Evolutionary conservation across 2,113 vertebrate genomes (phyloP).

Genomic region (Xenopus tropicalis): DNA sequence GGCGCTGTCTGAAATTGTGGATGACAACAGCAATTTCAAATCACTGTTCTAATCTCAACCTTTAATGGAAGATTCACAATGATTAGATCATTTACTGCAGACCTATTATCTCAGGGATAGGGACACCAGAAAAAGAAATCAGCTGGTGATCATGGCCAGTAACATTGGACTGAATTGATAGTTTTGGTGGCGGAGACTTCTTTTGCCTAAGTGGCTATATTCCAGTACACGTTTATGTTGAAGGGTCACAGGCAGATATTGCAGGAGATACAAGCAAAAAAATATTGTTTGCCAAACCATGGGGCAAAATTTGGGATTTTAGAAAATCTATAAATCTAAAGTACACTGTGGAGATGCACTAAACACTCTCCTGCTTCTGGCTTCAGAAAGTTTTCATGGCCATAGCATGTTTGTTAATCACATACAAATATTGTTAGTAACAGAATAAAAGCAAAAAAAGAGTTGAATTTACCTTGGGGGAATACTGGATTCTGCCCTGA

Average conservation of each 20-base stretch:
- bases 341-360: no score
- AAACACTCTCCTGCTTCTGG: no score
- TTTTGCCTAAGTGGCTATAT: no score
- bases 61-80: conserved; percentile 28
- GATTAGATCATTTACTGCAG: conserved; percentile 26
- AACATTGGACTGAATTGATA: conserved; percentile 11
- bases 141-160: conserved; percentile 16
- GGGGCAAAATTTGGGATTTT: no score
- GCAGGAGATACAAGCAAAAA: no score
- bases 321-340: no score
- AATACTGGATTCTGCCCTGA: conserved; percentile 81
- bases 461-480: conserved; percentile 66
- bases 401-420: no score
- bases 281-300: no score
- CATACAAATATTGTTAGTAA: neutral
- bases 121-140: conserved; percentile 16
- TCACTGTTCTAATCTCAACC: conserved; percentile 12
- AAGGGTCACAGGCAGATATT: no score
- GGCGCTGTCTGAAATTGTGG: neutral
- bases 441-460: neutral
- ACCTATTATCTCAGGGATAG: conserved; percentile 26
- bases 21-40: conserved; percentile 20
- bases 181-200: neutral
- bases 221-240: no score
- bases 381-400: no score